phyloP scores from a whole-genome alignment of 1,140 invertebrate species.

The Drosophila bocki region DNA sequence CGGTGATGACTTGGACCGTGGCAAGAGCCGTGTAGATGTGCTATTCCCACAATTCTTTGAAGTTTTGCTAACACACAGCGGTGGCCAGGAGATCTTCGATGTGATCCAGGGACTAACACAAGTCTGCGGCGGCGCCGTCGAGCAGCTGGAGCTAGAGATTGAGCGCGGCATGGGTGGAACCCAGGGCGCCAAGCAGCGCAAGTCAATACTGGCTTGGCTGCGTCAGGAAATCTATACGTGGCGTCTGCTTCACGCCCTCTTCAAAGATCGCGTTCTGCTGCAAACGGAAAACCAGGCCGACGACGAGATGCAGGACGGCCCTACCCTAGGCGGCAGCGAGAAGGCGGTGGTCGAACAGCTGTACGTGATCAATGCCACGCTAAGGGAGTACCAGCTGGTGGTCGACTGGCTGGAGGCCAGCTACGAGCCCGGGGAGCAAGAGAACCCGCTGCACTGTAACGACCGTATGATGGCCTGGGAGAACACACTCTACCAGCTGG shows the following conservation, averaged over 20 bases:
- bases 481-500: conserved; percentile 94
- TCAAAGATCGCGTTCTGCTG: conserved; percentile 89
- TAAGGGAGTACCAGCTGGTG: conserved; percentile 93
- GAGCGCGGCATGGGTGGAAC: conserved; percentile 42
- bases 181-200: conserved; percentile 57
- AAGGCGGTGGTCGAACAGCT: conserved; percentile 86
- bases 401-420: conserved; percentile 97
- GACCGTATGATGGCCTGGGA: conserved; percentile 94
- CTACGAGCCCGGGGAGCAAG: conserved; percentile 89
- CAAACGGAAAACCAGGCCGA: conserved; percentile 86
- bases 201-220: conserved; percentile 85
- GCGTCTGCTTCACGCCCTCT: conserved; percentile 92
- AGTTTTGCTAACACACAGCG: conserved; percentile 86
- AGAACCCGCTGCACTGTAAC: conserved; percentile 89
- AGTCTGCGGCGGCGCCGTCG: conserved; percentile 85
- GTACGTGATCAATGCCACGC: conserved; percentile 87
- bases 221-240: conserved; percentile 94
- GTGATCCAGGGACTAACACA: conserved; percentile 87
- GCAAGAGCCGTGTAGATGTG: conserved; percentile 84
- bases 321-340: conserved; percentile 86
- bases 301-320: conserved; percentile 85
- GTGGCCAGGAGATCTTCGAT: conserved; percentile 87
- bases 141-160: conserved; percentile 78
- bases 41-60: conserved; percentile 88
- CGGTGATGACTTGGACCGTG: conserved; percentile 53